A percentile compares a stretch with the other conserved stretches of the same genome.
Evolutionary conservation across 2,113 vertebrate species (phyloP).

Genomic region (Poicephalus meyeri): DNA sequence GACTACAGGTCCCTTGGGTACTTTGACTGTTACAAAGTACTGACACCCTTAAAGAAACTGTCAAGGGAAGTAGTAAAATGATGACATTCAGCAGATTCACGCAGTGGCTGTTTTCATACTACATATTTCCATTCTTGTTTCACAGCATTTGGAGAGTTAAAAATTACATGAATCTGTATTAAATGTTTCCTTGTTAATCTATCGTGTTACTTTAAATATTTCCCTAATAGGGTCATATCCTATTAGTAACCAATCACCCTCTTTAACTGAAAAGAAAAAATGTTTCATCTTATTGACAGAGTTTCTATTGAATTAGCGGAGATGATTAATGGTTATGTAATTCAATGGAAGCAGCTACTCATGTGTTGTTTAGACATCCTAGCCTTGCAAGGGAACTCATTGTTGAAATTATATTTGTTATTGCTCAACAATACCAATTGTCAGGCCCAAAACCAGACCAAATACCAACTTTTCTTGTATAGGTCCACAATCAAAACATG

Average conservation of each 20-base stretch:
- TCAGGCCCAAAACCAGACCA: not conserved
- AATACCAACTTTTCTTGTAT: not conserved
- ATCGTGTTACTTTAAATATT: not conserved
- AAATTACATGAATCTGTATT: not conserved
- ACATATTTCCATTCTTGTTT: not conserved
- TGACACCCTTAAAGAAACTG: not conserved
- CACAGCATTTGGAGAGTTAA: not conserved
- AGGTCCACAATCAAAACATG: not conserved
- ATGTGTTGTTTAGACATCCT: not conserved
- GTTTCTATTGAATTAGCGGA: slow-evolving; percentile 27
- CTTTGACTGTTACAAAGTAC: not conserved
- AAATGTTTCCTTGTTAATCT: not conserved
- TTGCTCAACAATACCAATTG: not conserved
- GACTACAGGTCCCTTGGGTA: too few species aligned
- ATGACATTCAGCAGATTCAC: not conserved
- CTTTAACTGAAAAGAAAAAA: slow-evolving; percentile 63
- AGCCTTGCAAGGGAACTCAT: not conserved
- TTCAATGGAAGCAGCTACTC: not conserved
- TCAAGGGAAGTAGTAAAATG: not conserved
- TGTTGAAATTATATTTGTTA: not conserved
- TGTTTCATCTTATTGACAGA: not conserved
- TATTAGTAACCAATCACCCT: slow-evolving; percentile 53
- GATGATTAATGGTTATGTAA: slow-evolving; percentile 31
- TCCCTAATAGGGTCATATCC: slow-evolving; percentile 36
- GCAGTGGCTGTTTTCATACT: not conserved